A percentile compares a stretch with the other conserved stretches of the same genome.
phyloP scores from a whole-genome alignment of 1,140 invertebrate species.

The Papilio polytes region DNA sequence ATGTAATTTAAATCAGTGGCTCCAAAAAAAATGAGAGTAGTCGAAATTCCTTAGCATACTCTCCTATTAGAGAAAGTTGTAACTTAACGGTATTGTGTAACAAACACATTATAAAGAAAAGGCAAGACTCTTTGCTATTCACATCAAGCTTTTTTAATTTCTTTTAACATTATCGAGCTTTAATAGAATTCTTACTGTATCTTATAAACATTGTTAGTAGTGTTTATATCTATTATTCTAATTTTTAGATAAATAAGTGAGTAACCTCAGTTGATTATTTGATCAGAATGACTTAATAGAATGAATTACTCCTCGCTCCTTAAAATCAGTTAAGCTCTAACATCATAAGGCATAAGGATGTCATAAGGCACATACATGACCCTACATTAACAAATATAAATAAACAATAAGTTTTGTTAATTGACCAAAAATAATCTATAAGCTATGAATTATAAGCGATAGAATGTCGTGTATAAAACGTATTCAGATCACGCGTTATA shows the following conservation, averaged over 20 bases:
- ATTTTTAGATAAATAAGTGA: no score
- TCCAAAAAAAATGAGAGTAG: conserved; percentile 24
- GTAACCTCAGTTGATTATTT: no score
- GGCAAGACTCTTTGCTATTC: not conserved
- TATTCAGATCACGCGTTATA: conserved; percentile 51
- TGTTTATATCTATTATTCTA: no score
- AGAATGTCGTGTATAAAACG: conserved; percentile 40
- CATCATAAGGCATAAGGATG: no score
- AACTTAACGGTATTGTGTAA: conserved; percentile 30
- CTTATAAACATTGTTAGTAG: no score
- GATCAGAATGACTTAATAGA: no score
- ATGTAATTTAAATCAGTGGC: conserved; percentile 22
- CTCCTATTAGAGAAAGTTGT: conserved; percentile 24
- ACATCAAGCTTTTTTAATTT: not conserved
- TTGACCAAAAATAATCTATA: not conserved
- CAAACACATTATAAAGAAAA: conserved; percentile 1
- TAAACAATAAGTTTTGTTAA: no score
- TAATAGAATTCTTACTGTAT: not conserved
- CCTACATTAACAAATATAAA: no score
- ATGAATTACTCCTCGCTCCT: no score
- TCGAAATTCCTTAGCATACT: conserved; percentile 32
- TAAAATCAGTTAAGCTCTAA: no score
- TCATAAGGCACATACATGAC: no score
- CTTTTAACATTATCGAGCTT: not conserved
- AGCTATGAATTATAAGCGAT: conserved; percentile 2